phyloP scores from a whole-genome alignment of 2,888 invertebrate genomes.

The Ormyrus labotus region DNA sequence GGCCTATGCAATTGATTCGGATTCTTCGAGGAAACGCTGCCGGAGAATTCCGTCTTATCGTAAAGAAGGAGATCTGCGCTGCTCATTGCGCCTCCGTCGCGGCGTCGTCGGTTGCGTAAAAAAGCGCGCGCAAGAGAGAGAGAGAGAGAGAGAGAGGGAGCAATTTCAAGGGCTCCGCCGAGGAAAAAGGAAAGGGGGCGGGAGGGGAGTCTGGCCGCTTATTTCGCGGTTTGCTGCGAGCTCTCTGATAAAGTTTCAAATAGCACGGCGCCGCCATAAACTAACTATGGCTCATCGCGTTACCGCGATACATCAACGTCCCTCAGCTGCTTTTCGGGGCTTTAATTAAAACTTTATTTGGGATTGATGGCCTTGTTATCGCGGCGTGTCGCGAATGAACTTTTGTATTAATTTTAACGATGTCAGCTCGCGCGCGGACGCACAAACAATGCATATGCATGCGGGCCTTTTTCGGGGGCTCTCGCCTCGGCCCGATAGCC shows the following conservation, averaged over 20 bases:
- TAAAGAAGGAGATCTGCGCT: not conserved
- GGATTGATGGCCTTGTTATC: conserved; percentile 37
- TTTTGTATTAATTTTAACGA: conserved; percentile 40
- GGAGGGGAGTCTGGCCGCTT: not conserved
- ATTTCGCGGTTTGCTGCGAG: not conserved
- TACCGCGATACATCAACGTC: conserved; percentile 18
- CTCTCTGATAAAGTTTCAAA: conserved; percentile 34
- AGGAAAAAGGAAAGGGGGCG: not conserved
- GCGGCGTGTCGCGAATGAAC: conserved; percentile 9
- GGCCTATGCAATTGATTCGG: no score
- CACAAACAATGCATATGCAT: conserved; percentile 17
- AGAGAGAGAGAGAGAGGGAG: not conserved
- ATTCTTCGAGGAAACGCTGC: no score
- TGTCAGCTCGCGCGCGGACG: not conserved
- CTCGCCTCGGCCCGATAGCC: conserved; percentile 11
- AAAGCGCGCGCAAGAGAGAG: no score
- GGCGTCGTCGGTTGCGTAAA: conserved; percentile 57
- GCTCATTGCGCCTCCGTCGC: conserved; percentile 27
- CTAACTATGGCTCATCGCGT: conserved; percentile 25
- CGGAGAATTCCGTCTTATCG: conserved; percentile 57
- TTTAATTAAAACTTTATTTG: conserved; percentile 40
- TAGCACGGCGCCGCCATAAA: conserved; percentile 2
- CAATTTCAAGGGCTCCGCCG: conserved; percentile 3
- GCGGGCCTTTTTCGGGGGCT: conserved; percentile 8
- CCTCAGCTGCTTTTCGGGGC: conserved; percentile 14